Conservation (phyloP, 2,113 vertebrate species). For the Tapirus terrestris region DNA sequence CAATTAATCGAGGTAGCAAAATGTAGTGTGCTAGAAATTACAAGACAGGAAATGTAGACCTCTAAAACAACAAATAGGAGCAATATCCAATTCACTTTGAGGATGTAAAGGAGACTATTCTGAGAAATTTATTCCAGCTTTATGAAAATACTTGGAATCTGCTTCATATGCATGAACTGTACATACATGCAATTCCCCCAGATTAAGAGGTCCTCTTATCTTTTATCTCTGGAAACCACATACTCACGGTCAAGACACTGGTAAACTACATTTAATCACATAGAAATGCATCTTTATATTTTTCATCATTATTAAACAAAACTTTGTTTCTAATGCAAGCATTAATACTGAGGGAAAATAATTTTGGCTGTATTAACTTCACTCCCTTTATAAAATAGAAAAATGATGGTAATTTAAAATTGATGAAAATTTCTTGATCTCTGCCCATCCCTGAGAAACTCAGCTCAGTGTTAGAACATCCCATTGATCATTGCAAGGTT, state of each 20-base stretch:
- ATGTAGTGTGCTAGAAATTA: accelerated
- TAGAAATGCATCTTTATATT: background rate
- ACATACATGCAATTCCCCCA: background rate
- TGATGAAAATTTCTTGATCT: background rate
- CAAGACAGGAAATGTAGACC: accelerated
- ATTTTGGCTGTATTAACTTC: background rate
- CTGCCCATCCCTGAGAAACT: background rate
- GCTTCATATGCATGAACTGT: accelerated
- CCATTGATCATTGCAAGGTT: background rate
- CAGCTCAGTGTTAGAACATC: background rate
- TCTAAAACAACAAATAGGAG: background rate
- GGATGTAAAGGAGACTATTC: background rate
- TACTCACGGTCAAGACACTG: background rate
- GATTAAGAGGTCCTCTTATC: background rate
- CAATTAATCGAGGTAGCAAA: accelerated
- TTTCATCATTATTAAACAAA: background rate
- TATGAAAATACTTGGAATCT: background rate
- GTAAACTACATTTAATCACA: background rate
- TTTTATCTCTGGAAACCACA: background rate
- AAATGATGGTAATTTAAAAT: background rate
- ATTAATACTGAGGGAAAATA: background rate
- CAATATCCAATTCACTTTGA: accelerated
- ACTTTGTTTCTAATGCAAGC: background rate
- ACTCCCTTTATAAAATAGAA: background rate
- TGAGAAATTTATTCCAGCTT: background rate